Base-by-base conservation (phyloP, 2,888 invertebrate species). In the Nomada ruficornis region DNA sequence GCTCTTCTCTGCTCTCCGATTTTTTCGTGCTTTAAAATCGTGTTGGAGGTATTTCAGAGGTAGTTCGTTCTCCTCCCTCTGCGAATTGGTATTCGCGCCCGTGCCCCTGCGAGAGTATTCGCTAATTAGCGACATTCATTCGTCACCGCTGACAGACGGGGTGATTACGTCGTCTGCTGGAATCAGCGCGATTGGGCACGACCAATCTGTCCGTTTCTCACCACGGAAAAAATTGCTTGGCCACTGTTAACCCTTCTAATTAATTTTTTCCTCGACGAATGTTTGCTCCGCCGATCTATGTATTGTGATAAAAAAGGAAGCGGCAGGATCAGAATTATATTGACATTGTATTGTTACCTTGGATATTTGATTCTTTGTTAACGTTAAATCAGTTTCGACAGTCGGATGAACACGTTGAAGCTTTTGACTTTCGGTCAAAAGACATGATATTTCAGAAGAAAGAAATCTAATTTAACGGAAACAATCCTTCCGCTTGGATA, bases 81-180 rank as follows among this genome's bases (percentile, higher is more conserved):
- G 71, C 60, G 76, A 82, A 82, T 55, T 54, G 78, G 71, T 78
- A 82, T 71, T 82, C 76, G 76, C 74, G 73, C 68, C 78, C 29
- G 67, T 71, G 60, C 67, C 63, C 67, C 73, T 57, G 70, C 52
- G 73, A 60, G 60, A 84, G 84, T 68, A 76, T 87, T 88, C 90
- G 91, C 91, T 92, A 92, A 92, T 92, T 92, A 91, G 90, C 91
- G 90, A 90, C 90, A 90, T 91, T 91, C 90, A 91, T 92, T 91
- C 89, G 88, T 91, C 90, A 90, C 86, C 79, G 84, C 87, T 88
- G 89, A 90, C 91, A 90, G 89, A 89, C 83, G 88, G 88, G 90
- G 90, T 91, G 91, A 92, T 93, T 90, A 91, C 90, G 87, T 89
- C 83, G 88, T 86, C 85, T 86, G 86, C 84, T 84, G 64, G 69